phyloP scores from a whole-genome alignment of 2,113 vertebrate genomes.

The Tragelaphus scriptus region DNA sequence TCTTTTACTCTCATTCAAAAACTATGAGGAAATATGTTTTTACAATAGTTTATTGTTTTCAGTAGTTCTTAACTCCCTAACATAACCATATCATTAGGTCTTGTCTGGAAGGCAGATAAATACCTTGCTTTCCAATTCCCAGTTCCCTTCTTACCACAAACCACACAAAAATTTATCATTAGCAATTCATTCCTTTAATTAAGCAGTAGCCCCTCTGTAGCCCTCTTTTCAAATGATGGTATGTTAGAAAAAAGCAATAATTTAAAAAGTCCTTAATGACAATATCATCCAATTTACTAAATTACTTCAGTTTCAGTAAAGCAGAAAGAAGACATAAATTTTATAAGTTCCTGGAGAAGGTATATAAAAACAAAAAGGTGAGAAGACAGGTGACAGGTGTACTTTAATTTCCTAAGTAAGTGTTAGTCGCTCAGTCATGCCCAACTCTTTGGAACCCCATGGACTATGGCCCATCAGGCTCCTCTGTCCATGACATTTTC shows the following conservation, averaged over 20 bases:
- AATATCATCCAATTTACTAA: slow-evolving; percentile 2
- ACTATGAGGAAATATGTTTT: not conserved
- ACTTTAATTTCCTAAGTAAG: not conserved
- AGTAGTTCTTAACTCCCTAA: not conserved
- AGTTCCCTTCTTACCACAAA: not conserved
- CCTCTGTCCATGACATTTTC: not conserved
- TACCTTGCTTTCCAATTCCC: not conserved
- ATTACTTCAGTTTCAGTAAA: not conserved
- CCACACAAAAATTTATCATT: not conserved
- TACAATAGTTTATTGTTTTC: not conserved
- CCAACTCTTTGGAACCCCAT: not conserved
- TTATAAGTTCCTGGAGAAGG: not conserved
- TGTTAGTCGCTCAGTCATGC: not conserved
- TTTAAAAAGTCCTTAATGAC: not conserved
- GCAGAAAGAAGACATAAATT: not conserved
- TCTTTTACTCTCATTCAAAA: not conserved
- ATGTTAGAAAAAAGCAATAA: not conserved
- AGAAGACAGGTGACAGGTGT: not conserved
- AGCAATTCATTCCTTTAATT: not conserved
- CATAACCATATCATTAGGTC: not conserved
- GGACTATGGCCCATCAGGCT: not conserved
- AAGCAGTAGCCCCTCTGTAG: not conserved
- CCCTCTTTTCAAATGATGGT: not conserved
- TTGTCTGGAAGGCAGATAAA: not conserved
- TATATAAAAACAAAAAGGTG: not conserved